Evolutionary conservation across 2,888 invertebrate genomes (phyloP).

Genomic region (Diploptera punctata): DNA sequence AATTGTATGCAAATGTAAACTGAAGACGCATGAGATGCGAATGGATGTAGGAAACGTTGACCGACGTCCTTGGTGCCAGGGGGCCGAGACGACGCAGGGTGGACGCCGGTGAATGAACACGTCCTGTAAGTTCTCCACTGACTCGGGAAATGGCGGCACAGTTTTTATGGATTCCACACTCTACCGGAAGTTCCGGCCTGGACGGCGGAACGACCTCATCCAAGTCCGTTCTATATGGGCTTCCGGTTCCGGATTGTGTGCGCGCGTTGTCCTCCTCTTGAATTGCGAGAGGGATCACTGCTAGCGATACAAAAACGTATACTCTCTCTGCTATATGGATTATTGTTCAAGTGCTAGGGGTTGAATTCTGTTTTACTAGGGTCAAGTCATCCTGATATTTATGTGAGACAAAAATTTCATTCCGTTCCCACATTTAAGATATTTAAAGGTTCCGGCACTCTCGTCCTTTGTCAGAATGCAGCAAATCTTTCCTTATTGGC

Average conservation of each 20-base stretch:
- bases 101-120: slow-evolving; percentile 2
- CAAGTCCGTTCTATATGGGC: slow-evolving; percentile 40
- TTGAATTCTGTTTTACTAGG: not conserved
- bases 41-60: not conserved
- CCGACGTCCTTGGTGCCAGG: not conserved
- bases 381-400: not conserved
- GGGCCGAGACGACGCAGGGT: not conserved
- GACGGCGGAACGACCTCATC: slow-evolving; percentile 41
- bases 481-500: no score
- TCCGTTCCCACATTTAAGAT: not conserved
- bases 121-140: slow-evolving; percentile 18
- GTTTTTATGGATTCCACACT: slow-evolving; percentile 40
- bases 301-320: not conserved
- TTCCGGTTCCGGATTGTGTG: slow-evolving; percentile 40
- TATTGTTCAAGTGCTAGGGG: slow-evolving; percentile 15
- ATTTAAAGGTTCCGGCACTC: not conserved
- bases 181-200: slow-evolving; percentile 41
- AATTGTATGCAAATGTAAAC: not conserved
- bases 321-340: not conserved
- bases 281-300: not conserved
- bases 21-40: not conserved
- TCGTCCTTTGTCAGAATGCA: no score
- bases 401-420: not conserved
- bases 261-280: not conserved
- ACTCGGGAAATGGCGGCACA: slow-evolving; percentile 33